Conservation (phyloP, 2,113 vertebrate species). For the Sinocyclocheilus maitianheensis region DNA sequence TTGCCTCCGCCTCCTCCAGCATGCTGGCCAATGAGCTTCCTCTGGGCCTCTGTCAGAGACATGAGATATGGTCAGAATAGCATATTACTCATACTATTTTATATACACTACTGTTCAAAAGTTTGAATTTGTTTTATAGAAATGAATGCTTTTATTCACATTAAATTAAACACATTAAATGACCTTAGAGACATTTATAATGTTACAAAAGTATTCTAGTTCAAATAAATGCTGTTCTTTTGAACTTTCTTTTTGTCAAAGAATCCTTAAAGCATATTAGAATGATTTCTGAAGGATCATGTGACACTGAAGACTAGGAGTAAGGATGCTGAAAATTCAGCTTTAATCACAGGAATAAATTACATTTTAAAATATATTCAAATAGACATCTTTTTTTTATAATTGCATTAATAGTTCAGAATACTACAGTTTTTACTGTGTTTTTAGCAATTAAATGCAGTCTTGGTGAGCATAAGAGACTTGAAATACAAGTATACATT, state of each 20-base stretch:
- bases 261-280: background rate
- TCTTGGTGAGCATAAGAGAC: too few relatives aligned
- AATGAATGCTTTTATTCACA: background rate
- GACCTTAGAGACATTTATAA: background rate
- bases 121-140: background rate
- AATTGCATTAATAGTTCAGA: background rate
- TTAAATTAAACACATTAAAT: background rate
- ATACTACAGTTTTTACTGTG: background rate
- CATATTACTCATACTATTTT: background rate
- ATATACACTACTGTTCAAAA: background rate
- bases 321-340: background rate
- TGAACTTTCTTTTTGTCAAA: background rate
- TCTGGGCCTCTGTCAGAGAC: slow-evolving; percentile 82
- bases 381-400: too few relatives aligned
- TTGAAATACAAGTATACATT: too few relatives aligned
- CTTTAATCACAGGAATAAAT: background rate
- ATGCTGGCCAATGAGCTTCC: slow-evolving; percentile 87
- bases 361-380: background rate
- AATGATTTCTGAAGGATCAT: background rate
- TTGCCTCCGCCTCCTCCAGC: slow-evolving; percentile 60
- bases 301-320: background rate
- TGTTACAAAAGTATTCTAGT: background rate
- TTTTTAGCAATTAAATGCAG: background rate
- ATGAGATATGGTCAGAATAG: background rate
- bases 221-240: background rate